These are phyloP conservation scores for zebrafish (Danio rerio) DNA, from an alignment of 2,113 vertebrate genomes.

Conservation along the genomic window GRCz12tu NC_133178.1:38237501-38238000, in stretches of 20 bases:
- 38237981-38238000: slow-evolving; percentile 3
- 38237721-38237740: not conserved
- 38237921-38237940: not conserved
- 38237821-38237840: not conserved
- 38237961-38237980: not conserved
- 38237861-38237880: not conserved
- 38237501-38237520: not conserved
- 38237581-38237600: not conserved
- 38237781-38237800: not conserved
- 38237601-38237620: not conserved
- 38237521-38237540: not conserved
- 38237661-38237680: not conserved
- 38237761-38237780: not conserved
- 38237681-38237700: slow-evolving; percentile 11
- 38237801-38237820: too few relatives aligned
- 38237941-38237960: slow-evolving; percentile 2
- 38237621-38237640: not conserved
- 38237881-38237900: not conserved
- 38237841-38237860: not conserved
- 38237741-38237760: not conserved
- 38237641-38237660: slow-evolving; percentile 16
- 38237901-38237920: not conserved
- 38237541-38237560: slow-evolving; percentile 13
- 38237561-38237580: slow-evolving; percentile 21
- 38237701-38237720: not conserved